Conservation (phyloP, 2,888 invertebrate genomes). For the Anthoptus insignis region DNA sequence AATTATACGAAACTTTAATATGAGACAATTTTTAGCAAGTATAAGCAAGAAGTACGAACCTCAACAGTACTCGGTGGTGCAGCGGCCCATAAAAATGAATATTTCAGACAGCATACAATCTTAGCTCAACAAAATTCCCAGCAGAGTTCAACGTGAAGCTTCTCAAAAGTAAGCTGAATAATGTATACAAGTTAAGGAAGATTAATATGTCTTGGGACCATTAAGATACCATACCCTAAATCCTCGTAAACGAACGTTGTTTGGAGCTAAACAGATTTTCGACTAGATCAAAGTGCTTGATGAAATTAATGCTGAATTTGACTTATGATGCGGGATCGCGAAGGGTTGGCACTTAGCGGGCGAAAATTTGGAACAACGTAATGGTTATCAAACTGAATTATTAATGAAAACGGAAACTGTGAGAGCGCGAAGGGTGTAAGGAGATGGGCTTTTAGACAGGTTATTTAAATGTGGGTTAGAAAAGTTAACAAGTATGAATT, state of each 20-base stretch:
- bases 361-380: slow-evolving; percentile 28
- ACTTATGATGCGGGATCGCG: slow-evolving; percentile 40
- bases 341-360: slow-evolving; percentile 29
- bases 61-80: neutral
- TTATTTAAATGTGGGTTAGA: slow-evolving; percentile 6
- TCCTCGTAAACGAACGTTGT: slow-evolving; percentile 49
- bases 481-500: slow-evolving; percentile 5
- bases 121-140: slow-evolving; percentile 34
- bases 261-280: slow-evolving; percentile 45
- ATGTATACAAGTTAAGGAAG: slow-evolving; percentile 76
- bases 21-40: neutral
- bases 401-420: slow-evolving; percentile 27
- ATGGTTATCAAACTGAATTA: slow-evolving; percentile 37
- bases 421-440: neutral
- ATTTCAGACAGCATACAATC: slow-evolving; percentile 6
- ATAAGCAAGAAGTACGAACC: neutral
- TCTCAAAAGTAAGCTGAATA: slow-evolving; percentile 65
- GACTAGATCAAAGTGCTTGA: slow-evolving; percentile 52
- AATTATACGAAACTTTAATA: neutral
- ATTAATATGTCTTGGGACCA: slow-evolving; percentile 71
- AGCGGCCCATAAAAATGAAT: slow-evolving; percentile 7
- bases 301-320: slow-evolving; percentile 49
- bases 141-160: slow-evolving; percentile 24
- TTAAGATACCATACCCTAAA: slow-evolving; percentile 64
- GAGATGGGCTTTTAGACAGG: slow-evolving; percentile 1